phyloP scores from a whole-genome alignment of 1,140 invertebrate genomes.

The Drosophila trapezifrons region DNA sequence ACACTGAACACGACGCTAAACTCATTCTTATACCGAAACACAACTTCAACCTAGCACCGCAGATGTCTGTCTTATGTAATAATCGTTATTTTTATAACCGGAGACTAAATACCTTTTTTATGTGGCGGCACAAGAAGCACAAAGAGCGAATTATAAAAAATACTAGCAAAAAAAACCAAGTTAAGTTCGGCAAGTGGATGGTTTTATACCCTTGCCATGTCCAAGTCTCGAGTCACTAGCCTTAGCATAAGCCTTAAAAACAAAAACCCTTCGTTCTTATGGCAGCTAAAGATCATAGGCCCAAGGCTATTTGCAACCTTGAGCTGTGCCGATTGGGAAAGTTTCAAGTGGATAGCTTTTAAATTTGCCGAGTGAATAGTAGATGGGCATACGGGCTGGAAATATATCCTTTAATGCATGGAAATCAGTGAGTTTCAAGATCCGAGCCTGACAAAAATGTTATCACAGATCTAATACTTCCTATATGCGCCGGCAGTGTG shows the following conservation, averaged over 20 bases:
- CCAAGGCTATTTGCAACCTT: neutral
- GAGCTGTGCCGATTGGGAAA: neutral
- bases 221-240: conserved; percentile 1
- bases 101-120: conserved; percentile 26
- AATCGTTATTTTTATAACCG: conserved; percentile 62
- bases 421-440: neutral
- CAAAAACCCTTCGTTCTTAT: neutral
- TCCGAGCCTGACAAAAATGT: neutral
- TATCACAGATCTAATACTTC: no score
- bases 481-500: no score
- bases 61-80: conserved; percentile 38
- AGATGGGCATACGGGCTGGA: neutral
- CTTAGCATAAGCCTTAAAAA: conserved; percentile 1
- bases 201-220: conserved; percentile 2
- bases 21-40: conserved; percentile 43
- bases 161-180: conserved; percentile 1
- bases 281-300: neutral
- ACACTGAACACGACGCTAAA: conserved; percentile 29
- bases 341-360: neutral
- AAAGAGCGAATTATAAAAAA: conserved; percentile 8
- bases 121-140: conserved; percentile 48
- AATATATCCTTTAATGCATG: neutral
- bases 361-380: neutral
- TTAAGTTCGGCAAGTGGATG: neutral
- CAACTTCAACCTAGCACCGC: conserved; percentile 53